Base-by-base conservation (phyloP, 2,113 vertebrate species). In the Carassius carassius region DNA sequence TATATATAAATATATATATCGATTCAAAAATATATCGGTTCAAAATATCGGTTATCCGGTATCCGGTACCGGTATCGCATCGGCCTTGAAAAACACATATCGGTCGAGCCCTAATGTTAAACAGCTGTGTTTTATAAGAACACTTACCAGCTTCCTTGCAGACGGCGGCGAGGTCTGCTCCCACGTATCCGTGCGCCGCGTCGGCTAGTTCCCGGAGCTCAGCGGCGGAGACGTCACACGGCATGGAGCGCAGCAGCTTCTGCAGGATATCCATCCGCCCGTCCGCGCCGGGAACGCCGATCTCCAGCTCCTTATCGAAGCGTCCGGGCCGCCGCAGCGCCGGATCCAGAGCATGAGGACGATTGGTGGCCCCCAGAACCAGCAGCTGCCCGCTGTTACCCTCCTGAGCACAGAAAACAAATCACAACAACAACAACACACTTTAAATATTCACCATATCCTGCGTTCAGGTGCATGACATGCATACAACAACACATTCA, bases 271-370 rank as follows among this genome's bases (percentile, higher is more conserved):
- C 97, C 5, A 95, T 92, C 0, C 97, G 95, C 78, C 95, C 97
- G 0, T 76, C 91, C 4, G 95, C 95, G 17, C 93, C 92, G 0
- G 98, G 98, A 75, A 98, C 94, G 0, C 97, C 97, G 25, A 99
- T 97, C 91, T 99, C 98, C 87, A 99, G 93, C 92, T 99, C 98
- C 86, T 96, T 97, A 89, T 99, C 98, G 12, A 99, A 99, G 21
- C 98, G 95, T 0, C 98, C 98, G 0, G 98, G 98, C 44, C 98
- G 94, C 70, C 98, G 95, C 77, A 99, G 92, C 0, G 98, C 98
- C 0, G 96, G 92, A 87, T 99, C 98, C 62, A 99, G 90, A 0
- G 96, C 95, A 0, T 99, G 96, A 60, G 97, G 98, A 16, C 97
- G 95, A 86, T 99, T 99, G 11, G 98, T 99, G 81, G 98, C 97